Evolutionary conservation across 2,888 invertebrate genomes (phyloP).

Genomic region (Schizaphis graminum): DNA sequence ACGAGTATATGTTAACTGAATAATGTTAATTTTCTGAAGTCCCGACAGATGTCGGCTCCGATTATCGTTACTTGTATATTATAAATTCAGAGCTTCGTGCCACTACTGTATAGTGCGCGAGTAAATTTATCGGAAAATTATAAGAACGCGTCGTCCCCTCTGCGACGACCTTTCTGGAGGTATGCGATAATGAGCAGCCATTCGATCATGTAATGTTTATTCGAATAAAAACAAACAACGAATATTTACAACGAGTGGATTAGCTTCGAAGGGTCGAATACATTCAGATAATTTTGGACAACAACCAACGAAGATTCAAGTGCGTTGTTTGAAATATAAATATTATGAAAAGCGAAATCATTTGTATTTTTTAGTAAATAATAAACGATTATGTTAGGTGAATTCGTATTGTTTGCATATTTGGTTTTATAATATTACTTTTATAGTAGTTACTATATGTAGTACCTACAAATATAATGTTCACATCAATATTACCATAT

Average conservation of each 20-base stretch:
- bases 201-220: not conserved
- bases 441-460: not conserved
- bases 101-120: not conserved
- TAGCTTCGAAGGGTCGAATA: not conserved
- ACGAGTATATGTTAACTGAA: not conserved
- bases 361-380: not conserved
- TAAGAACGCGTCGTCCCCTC: not conserved
- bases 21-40: not conserved
- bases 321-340: not conserved
- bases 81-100: not conserved
- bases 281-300: not conserved
- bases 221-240: not conserved
- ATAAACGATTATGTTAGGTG: not conserved
- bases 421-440: not conserved
- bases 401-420: not conserved
- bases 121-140: constrained; percentile 14
- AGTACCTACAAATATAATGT: too few species aligned
- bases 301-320: not conserved
- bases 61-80: not conserved
- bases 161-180: not conserved
- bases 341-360: not conserved
- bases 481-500: too few species aligned
- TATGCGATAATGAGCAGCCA: not conserved
- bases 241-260: not conserved
- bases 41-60: not conserved